Base-by-base conservation (phyloP, 2,888 invertebrate genomes). In the Drosophila putrida region DNA sequence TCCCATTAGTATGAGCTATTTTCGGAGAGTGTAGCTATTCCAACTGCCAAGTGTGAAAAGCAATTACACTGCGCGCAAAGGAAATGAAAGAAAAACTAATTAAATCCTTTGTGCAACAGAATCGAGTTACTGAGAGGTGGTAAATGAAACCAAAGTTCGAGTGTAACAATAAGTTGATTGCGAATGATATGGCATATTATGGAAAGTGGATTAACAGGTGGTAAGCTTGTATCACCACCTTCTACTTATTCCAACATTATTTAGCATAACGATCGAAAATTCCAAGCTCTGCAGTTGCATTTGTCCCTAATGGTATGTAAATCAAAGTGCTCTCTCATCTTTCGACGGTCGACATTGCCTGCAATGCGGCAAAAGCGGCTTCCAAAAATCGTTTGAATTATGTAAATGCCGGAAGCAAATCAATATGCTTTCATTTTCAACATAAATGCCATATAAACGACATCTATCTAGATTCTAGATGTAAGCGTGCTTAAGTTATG, bases 21-120 rank as follows among this genome's bases (percentile, higher is more conserved):
- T 71, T 74, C 46, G 46, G 57, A 54, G 27, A 33, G 54, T 13
- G 39, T 20, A 36, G 53, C 57, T 41, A 49, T 64, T 47, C 58
- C 59, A 50, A 39, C 58, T 57, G 71, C 63, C 60, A 80, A 72
- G 73, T 78, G 80, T 75, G 75, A 38, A 85, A 86, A 82, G 85
- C 83, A 87, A 85, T 86, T 86, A 85, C 78, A 75, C 63, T 68
- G 71, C 31, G 47, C 66, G 63, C 71, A 51, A 57, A 68, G 68
- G 77, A 82, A 85, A 88, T 88, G 80, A 90, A 90, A 86, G 89
- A 84, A 90, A 89, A 90, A 90, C 90, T 90, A 90, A 90, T 90
- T 90, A 90, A 90, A 90, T 90, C 90, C 90, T 90, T 90, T 90
- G 88, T 73, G 71, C 71, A 71, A 67, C 67, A 72, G 71, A 71